Evolutionary conservation across 2,113 vertebrate genomes (phyloP).

Genomic region (Anhinga anhinga): DNA sequence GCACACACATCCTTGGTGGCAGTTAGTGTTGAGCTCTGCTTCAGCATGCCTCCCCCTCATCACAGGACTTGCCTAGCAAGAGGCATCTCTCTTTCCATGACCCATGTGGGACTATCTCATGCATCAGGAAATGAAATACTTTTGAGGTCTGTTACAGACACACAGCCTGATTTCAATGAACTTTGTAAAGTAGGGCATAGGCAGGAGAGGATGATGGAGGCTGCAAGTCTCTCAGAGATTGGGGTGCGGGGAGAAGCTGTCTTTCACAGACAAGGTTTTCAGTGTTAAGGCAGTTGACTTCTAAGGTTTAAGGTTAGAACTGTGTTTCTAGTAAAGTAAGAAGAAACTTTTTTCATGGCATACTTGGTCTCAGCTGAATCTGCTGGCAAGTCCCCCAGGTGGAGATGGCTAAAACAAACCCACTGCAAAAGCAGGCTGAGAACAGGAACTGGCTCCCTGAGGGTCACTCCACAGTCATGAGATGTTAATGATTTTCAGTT

Average conservation of each 20-base stretch:
- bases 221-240: not conserved
- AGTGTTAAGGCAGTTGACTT: not conserved
- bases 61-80: not conserved
- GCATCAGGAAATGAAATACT: conserved; percentile 35
- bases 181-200: not conserved
- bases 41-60: not conserved
- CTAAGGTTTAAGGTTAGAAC: not conserved
- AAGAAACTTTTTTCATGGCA: not conserved
- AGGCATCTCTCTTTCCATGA: not conserved
- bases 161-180: not conserved
- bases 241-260: not conserved
- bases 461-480: not conserved
- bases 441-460: not conserved
- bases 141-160: not conserved
- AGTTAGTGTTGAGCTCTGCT: not conserved
- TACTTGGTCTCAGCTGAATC: not conserved
- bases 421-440: not conserved
- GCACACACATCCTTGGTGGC: not conserved
- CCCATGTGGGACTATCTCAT: not conserved
- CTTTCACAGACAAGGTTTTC: not conserved
- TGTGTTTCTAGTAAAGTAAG: not conserved
- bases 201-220: not conserved
- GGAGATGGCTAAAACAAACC: not conserved
- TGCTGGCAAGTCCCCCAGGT: not conserved
- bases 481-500: not conserved